Conservation (phyloP, 2,797 vertebrate species). For the Hybognathus amarus region DNA sequence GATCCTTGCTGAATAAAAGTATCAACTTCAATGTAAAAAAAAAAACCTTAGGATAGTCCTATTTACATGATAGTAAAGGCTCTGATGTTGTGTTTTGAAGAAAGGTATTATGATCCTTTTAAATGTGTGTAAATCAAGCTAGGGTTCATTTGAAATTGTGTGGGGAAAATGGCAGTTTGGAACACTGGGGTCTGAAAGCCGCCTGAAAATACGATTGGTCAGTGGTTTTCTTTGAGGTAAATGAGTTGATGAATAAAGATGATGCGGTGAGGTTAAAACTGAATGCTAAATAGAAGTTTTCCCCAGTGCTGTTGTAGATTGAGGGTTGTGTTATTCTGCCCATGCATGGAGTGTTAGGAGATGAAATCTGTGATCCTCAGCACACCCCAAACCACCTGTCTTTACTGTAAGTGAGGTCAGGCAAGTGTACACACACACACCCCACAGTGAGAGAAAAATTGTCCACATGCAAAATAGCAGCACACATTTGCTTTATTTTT, state of each 20-base stretch:
- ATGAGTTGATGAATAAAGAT: neutral
- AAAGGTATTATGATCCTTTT: neutral
- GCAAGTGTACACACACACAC: constrained; percentile 62
- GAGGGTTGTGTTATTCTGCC: constrained; percentile 62
- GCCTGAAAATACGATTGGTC: neutral
- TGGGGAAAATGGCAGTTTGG: neutral
- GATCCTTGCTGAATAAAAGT: neutral
- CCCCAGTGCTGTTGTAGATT: constrained; percentile 64
- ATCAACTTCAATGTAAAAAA: neutral
- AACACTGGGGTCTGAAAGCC: neutral
- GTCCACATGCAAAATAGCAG: constrained; percentile 24
- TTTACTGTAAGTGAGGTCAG: constrained; percentile 55
- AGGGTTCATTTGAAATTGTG: neutral
- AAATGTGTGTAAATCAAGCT: neutral
- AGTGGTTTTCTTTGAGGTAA: neutral
- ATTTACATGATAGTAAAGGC: neutral
- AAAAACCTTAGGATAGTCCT: neutral
- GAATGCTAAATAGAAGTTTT: constrained; percentile 4
- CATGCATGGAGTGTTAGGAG: constrained; percentile 56
- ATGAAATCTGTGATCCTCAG: constrained; percentile 64
- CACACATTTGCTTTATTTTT: constrained; percentile 40
- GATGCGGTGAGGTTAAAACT: neutral
- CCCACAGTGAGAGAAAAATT: neutral
- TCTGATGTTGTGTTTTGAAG: neutral
- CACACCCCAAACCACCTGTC: constrained; percentile 71